Base-by-base conservation (phyloP, 2,888 invertebrate species). In the Stenurella melanura region DNA sequence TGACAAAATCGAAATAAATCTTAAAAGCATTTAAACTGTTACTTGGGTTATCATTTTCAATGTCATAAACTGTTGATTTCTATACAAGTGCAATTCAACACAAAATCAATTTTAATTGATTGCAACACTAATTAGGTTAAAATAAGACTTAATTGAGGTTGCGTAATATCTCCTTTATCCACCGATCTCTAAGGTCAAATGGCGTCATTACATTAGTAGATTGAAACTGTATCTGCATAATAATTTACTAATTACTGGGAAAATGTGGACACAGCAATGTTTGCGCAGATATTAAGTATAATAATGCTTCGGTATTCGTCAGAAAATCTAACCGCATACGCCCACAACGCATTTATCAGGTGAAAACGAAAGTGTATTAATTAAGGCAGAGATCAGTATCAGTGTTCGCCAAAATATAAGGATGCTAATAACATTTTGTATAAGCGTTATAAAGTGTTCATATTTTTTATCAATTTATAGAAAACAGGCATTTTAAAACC, bases 211-310 rank as follows among this genome's bases (percentile, higher is more conserved):
- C n/a, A 3, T 6, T 15, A 50, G 50, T 50, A 50, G 50, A 50
- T 50, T 50, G 50, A 50, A 50, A 50, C 50, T n/a, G n/a, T 50
- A 50, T 50, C 50, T 50, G 50, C 50, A 50, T 50, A 50, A 50
- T 50, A 50, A 50, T 50, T 50, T 50, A 50, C 50, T 50, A 50
- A 50, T 50, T 50, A 50, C 50, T n/a, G 50, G 50, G 50, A 50
- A n/a, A n/a, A n/a, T 50, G 50, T 50, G n/a, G n/a, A 50, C 50
- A 50, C 50, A 50, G 50, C 6, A n/a, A 15, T 50, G 50, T 50
- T 50, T 50, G 50, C 50, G n/a, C 5, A 17, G 50, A 15, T n/a
- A 50, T 50, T 50, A 50, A 50, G n/a, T 0, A 50, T 50, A 50
- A 50, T 50, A 17, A 50, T 50, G n/a, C 50, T 50, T 50, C 7